Percentiles rank a stretch among this genome's conserved stretches.
phyloP scores from a whole-genome alignment of 2,888 invertebrate species.

The Glyphotaelius pellucidus region DNA sequence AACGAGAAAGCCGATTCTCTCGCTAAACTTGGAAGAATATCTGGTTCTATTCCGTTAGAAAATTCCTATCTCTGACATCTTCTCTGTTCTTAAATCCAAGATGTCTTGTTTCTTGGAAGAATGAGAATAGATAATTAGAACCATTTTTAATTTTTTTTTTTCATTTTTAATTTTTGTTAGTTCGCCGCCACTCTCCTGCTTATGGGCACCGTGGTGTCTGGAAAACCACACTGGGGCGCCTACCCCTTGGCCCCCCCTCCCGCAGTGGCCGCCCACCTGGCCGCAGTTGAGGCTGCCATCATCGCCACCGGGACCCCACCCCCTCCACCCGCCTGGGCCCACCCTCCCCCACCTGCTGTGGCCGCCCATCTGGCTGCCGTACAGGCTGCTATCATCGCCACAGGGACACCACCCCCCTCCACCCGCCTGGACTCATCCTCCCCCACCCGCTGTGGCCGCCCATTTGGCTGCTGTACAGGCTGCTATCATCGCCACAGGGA shows the following conservation, averaged over 20 bases:
- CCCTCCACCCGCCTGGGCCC: conserved; percentile 6
- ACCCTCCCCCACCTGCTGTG: conserved; percentile 43
- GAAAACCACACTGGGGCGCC: conserved; percentile 69
- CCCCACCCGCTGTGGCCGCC: conserved; percentile 40
- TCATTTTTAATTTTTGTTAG: too few relatives aligned
- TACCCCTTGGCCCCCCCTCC: conserved; percentile 78
- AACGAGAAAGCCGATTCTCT: too few relatives aligned
- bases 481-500: background rate
- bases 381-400: conserved; percentile 61
- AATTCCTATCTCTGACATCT: too few relatives aligned
- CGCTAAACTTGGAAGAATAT: too few relatives aligned
- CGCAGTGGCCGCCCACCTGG: conserved; percentile 51
- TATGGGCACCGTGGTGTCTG: conserved; percentile 35
- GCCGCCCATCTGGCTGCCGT: conserved; percentile 54
- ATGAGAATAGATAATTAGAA: too few relatives aligned
- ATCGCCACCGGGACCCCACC: background rate
- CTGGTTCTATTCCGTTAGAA: too few relatives aligned
- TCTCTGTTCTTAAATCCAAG: too few relatives aligned
- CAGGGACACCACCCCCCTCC: background rate
- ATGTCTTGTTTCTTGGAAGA: too few relatives aligned
- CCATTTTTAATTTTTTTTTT: too few relatives aligned
- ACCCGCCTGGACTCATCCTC: too few relatives aligned
- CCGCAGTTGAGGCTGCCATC: conserved; percentile 65
- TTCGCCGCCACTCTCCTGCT: conserved; percentile 22
- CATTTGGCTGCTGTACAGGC: conserved; percentile 65